A percentile compares a stretch with the other conserved stretches of the same genome.
phyloP scores from a whole-genome alignment of 2,888 invertebrate genomes.

The Portevinia maculata region DNA sequence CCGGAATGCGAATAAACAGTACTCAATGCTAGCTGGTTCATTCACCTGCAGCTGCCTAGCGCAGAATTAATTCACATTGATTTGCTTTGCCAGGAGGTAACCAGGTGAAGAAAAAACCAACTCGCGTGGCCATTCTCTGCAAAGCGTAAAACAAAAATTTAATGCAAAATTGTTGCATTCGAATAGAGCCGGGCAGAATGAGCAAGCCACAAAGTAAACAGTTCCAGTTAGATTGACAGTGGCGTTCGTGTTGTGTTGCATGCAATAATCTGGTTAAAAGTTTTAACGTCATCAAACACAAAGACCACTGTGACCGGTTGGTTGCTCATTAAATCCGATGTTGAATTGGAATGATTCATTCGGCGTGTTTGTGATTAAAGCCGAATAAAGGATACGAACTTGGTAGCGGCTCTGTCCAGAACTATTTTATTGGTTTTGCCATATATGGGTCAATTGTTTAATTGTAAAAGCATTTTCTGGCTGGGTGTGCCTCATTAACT shows the following conservation, averaged over 20 bases:
- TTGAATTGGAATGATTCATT: constrained; percentile 61
- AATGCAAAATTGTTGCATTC: constrained; percentile 52
- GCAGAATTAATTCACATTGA: constrained; percentile 49
- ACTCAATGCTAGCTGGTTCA: constrained; percentile 50
- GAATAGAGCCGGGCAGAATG: constrained; percentile 34
- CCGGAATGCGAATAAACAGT: constrained; percentile 62
- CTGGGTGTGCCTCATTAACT: background rate
- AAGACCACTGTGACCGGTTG: constrained; percentile 46
- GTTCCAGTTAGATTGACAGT: constrained; percentile 55
- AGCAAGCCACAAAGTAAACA: constrained; percentile 2
- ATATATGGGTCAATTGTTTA: constrained; percentile 24
- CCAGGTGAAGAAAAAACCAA: constrained; percentile 57
- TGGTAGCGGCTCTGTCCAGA: constrained; percentile 6
- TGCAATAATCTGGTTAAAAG: constrained; percentile 61
- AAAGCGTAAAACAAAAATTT: background rate
- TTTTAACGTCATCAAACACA: constrained; percentile 27
- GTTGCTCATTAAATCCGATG: constrained; percentile 39
- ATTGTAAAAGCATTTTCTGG: background rate
- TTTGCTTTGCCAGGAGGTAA: constrained; percentile 40
- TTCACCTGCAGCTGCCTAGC: constrained; percentile 56
- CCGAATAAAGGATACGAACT: constrained; percentile 37
- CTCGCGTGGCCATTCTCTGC: constrained; percentile 19
- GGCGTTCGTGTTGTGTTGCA: constrained; percentile 49
- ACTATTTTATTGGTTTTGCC: constrained; percentile 11
- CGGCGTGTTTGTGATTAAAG: constrained; percentile 29